Evolutionary conservation across 2,888 invertebrate genomes (phyloP), one percentile per base, ranked within the genome.

Genomic region (Polyploca ridens): DNA sequence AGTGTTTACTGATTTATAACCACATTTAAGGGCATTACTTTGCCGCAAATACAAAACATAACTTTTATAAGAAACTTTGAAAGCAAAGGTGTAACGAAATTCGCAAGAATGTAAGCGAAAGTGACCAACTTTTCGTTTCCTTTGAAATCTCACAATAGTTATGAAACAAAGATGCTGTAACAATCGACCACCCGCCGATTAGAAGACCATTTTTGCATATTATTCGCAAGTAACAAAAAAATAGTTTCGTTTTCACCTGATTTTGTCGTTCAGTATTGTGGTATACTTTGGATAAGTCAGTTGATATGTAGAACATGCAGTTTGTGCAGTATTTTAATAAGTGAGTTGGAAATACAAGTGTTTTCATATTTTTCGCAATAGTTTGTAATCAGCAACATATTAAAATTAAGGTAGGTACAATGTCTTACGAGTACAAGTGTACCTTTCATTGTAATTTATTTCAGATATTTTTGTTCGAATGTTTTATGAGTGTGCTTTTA

Each of bases 1-100:
- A 90, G 89, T 88, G 82, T 86, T 89, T 84, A 82, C 85, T 85
- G 87, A 90, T 91, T 91, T 91, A 93, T 85, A 85, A 87, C 87
- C 89, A 73, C 84, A 82, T 19, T 85, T 81, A 79, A 83, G 81
- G 77, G 76, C 77, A 76, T 66, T 78, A 75, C 72, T 72, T 41
- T 61, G 83, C 87, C 88, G 77, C 88, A 89, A 87, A 82, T 69
- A 83, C 77, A 82, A 86, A 90, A 91, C 87, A 90, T 79, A 78
- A 72, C 75, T 77, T 46, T 75, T 69, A 81, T 88, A 88, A 89
- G 86, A 84, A 84, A 87, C 88, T 85, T 87, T 87, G 88, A 86
- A 73, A 78, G 76, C 65, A 41, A 41, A 41, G 41, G 41, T 41
- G 41, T 41, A 41, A 41, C 41, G 13, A 80, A 83, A 86, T 86